phyloP scores from a whole-genome alignment of 1,140 invertebrate species.

The Thaumatotibia leucotreta region DNA sequence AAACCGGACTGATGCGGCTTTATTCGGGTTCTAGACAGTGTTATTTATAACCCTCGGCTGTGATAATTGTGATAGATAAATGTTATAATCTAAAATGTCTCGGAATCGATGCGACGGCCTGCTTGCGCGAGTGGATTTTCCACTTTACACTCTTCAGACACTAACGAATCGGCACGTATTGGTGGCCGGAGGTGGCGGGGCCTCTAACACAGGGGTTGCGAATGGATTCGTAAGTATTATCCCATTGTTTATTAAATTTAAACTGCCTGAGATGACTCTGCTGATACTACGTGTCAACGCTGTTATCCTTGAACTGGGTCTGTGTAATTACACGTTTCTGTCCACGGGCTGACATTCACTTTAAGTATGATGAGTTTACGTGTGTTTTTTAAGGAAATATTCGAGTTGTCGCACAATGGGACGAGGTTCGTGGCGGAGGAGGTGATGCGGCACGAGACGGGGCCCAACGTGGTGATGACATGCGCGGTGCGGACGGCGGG shows the following conservation, averaged over 20 bases:
- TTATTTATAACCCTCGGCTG: conserved; percentile 17
- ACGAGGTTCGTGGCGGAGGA: conserved; percentile 89
- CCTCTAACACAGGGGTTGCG: conserved; percentile 94
- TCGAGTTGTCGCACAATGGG: conserved; percentile 91
- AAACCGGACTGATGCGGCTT: conserved; percentile 47
- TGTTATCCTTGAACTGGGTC: conserved; percentile 6
- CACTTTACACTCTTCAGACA: conserved; percentile 92
- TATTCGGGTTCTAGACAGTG: conserved; percentile 36
- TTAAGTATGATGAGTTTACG: not conserved
- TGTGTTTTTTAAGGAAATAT: conserved; percentile 86
- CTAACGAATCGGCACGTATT: conserved; percentile 94
- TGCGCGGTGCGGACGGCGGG: conserved; percentile 81
- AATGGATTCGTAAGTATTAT: conserved; percentile 92
- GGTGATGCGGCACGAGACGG: conserved; percentile 91
- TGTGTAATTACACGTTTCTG: not conserved
- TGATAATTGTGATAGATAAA: conserved; percentile 35
- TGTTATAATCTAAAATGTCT: conserved; percentile 64
- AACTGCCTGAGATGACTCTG: conserved; percentile 15
- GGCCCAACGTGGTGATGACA: conserved; percentile 94
- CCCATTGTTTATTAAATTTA: not conserved
- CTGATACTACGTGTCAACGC: conserved; percentile 44
- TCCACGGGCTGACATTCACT: not conserved
- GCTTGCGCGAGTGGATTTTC: conserved; percentile 92
- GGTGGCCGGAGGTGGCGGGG: conserved; percentile 96
- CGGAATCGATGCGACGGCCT: conserved; percentile 79